phyloP scores from a whole-genome alignment of 23 tunicate genomes.

The Ascidia mentula region DNA sequence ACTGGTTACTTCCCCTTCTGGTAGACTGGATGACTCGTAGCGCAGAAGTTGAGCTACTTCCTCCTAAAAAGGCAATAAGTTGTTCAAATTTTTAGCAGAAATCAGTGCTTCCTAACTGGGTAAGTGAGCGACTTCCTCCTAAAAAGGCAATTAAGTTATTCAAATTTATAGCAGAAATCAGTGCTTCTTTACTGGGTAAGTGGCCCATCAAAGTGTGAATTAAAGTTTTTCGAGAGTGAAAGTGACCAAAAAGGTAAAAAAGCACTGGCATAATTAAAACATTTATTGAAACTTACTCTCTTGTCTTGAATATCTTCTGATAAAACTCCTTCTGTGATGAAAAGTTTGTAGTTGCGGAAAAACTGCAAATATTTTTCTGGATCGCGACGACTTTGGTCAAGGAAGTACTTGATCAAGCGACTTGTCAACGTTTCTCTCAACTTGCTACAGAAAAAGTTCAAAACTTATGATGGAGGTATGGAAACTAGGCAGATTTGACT shows the following conservation, averaged over 20 bases:
- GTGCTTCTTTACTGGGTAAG: too few relatives aligned
- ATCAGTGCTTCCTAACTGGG: too few relatives aligned
- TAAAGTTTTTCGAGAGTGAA: too few relatives aligned
- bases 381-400: slow-evolving; percentile 79
- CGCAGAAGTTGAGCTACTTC: slow-evolving; percentile 93
- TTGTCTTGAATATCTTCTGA: slow-evolving; percentile 85
- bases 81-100: too few relatives aligned
- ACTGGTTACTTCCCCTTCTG: slow-evolving; percentile 70
- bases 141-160: too few relatives aligned
- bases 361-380: slow-evolving; percentile 75
- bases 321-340: slow-evolving; percentile 88
- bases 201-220: too few relatives aligned
- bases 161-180: too few relatives aligned
- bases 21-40: slow-evolving; percentile 70
- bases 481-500: too few relatives aligned
- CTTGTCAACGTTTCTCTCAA: slow-evolving; percentile 83
- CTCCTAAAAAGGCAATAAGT: slow-evolving; percentile 23
- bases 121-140: too few relatives aligned
- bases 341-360: slow-evolving; percentile 78
- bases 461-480: too few relatives aligned
- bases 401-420: slow-evolving; percentile 72
- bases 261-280: too few relatives aligned
- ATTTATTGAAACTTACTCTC: slow-evolving; percentile 30
- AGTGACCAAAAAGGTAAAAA: too few relatives aligned
- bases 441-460: slow-evolving; percentile 30